Percentiles rank a stretch among this genome's conserved stretches.
Conservation (phyloP, 2,797 vertebrate genomes). For the Coranthus polyacanthus region DNA sequence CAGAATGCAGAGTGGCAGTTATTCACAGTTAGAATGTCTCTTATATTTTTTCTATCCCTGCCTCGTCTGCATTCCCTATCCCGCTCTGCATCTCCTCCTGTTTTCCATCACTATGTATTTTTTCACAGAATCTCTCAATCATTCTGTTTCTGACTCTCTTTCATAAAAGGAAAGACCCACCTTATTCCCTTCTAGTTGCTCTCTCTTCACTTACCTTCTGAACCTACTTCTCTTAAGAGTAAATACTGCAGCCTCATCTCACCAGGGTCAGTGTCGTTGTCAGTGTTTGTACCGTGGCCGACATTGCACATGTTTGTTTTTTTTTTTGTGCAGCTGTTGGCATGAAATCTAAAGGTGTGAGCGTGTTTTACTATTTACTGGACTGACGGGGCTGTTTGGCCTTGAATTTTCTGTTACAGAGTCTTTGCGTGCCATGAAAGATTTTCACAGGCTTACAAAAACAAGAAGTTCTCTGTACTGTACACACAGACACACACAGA, state of each 20-base stretch:
- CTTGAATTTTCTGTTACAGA: constrained; percentile 42
- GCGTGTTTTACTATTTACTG: constrained; percentile 19
- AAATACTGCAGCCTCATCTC: constrained; percentile 43
- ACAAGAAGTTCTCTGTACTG: constrained; percentile 27
- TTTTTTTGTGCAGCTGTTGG: constrained; percentile 5
- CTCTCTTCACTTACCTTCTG: not conserved
- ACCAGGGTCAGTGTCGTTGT: constrained; percentile 37
- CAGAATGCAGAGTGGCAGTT: constrained; percentile 55
- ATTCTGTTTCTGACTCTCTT: not conserved
- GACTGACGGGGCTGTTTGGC: constrained; percentile 34
- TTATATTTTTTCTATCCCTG: constrained; percentile 21
- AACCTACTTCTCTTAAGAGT: constrained; percentile 21
- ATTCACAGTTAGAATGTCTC: constrained; percentile 49
- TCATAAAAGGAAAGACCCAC: not conserved
- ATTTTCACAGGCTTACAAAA: constrained; percentile 43
- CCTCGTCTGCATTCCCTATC: constrained; percentile 19
- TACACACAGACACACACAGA: constrained; percentile 1
- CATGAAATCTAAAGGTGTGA: constrained; percentile 13
- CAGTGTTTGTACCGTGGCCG: constrained; percentile 22
- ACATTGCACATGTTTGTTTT: constrained; percentile 10
- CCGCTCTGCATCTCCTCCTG: constrained; percentile 1
- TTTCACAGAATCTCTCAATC: constrained; percentile 1
- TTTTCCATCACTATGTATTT: constrained; percentile 34
- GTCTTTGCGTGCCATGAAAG: constrained; percentile 35
- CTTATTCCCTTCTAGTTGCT: not conserved